Conservation (phyloP, 2,888 invertebrate genomes). For the Coleophora flavipennella region DNA sequence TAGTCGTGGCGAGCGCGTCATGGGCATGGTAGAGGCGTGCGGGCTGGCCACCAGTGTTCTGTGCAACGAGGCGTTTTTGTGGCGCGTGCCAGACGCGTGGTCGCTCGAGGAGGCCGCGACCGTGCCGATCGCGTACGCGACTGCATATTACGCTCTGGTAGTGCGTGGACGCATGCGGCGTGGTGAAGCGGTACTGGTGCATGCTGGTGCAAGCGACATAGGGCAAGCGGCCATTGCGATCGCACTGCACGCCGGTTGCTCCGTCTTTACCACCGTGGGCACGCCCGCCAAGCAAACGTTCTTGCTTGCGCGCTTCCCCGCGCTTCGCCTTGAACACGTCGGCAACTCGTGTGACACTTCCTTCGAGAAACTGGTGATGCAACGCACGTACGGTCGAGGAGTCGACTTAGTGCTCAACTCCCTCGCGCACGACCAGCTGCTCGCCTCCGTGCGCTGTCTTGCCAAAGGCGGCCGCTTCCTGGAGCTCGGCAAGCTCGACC, state of each 20-base stretch:
- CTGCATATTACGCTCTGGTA: slow-evolving; percentile 90
- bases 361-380: slow-evolving; percentile 92
- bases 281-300: slow-evolving; percentile 90
- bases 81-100: slow-evolving; percentile 92
- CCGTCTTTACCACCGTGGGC: slow-evolving; percentile 93
- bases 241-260: slow-evolving; percentile 90
- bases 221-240: slow-evolving; percentile 98
- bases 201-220: slow-evolving; percentile 96
- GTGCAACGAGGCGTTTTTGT: slow-evolving; percentile 87
- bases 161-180: slow-evolving; percentile 88
- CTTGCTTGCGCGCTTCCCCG: slow-evolving; percentile 84
- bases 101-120: slow-evolving; percentile 94
- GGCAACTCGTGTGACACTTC: slow-evolving; percentile 92
- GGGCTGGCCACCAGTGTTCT: slow-evolving; percentile 92
- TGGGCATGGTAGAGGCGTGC: slow-evolving; percentile 93
- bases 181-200: slow-evolving; percentile 91
- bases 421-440: slow-evolving; percentile 93
- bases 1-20: slow-evolving; percentile 82
- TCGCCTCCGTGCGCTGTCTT: slow-evolving; percentile 93
- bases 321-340: slow-evolving; percentile 83
- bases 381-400: slow-evolving; percentile 88
- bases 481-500: slow-evolving; percentile 98
- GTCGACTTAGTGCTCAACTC: slow-evolving; percentile 97
- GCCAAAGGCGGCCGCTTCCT: slow-evolving; percentile 95
- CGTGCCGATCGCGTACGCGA: slow-evolving; percentile 94